A percentile compares a stretch with the other conserved stretches of the same genome.
phyloP scores from a whole-genome alignment of 2,797 vertebrate genomes.

The Stomatorhinus walkeri region DNA sequence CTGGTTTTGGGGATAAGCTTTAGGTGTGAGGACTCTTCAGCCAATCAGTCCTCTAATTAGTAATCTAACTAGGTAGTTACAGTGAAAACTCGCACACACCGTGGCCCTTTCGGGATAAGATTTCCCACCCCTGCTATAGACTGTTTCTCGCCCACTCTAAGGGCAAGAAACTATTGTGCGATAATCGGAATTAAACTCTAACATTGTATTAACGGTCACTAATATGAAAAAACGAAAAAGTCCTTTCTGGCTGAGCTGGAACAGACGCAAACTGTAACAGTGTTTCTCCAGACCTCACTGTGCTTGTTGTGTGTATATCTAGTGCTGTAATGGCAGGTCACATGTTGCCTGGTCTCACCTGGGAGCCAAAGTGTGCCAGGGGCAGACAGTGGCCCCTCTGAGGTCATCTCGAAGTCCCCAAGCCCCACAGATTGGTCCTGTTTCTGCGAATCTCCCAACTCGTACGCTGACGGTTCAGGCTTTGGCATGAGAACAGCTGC shows the following conservation, averaged over 20 bases:
- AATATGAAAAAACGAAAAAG: neutral
- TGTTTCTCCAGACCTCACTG: neutral
- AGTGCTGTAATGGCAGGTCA: neutral
- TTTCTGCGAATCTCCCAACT: slow-evolving; percentile 30
- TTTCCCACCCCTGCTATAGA: neutral
- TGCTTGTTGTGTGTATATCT: neutral
- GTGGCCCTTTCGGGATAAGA: neutral
- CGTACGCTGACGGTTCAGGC: neutral
- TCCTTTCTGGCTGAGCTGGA: neutral
- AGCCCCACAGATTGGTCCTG: slow-evolving; percentile 41
- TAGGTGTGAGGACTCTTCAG: neutral
- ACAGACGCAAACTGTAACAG: neutral
- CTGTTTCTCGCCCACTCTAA: neutral
- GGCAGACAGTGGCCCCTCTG: slow-evolving; percentile 25
- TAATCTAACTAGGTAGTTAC: neutral
- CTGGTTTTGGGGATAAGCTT: neutral
- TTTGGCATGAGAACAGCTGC: slow-evolving; percentile 27
- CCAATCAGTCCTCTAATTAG: neutral
- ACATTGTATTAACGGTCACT: neutral
- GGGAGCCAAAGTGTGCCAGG: slow-evolving; percentile 29
- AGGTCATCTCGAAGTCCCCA: slow-evolving; percentile 28
- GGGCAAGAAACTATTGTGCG: neutral
- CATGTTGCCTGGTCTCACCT: slow-evolving; percentile 40
- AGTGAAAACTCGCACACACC: neutral
- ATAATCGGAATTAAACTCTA: neutral